Evolutionary conservation across 2,797 vertebrate genomes (phyloP), one percentile per base, ranked within the genome.

Genomic region (Pseudomugil gertrudae): DNA sequence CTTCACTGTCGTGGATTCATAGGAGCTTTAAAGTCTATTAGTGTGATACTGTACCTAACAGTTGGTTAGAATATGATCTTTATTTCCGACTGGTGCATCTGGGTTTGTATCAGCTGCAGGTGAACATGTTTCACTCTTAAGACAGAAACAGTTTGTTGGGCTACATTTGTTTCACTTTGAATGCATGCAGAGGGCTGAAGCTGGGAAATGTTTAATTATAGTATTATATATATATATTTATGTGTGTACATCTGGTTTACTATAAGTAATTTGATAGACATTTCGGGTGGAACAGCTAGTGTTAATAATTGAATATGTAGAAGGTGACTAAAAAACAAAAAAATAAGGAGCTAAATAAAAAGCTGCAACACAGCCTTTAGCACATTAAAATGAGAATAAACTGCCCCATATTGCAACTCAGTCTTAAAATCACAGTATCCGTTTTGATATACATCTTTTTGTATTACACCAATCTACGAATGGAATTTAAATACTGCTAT

Each of bases 371-470:
- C 65, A 63, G 32, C 47, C 36, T 66, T 63, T 63, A 7, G 52
- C 48, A 58, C 68, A 8, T 57, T 11, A 15, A n/a, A 53, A 77
- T 32, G 63, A 48, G 27, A 43, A 29, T 29, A 63, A 66, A n/a
- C 35, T 40, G 63, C 66, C 47, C 15, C 23, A 52, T 55, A 68
- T 57, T 59, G 48, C 52, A 59, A 61, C 68, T 21, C 35, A 47
- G 53, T 64, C 27, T 29, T 72, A 21, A 57, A 50, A 40, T 62
- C 38, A 76, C 33, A 72, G 36, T 43, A 63, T 72, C 54, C 35
- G 53, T 40, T 43, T 17, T 59, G 33, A 65, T 71, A 57, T 58
- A 55, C 4, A 26, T 51, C 2, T 55, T 59, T 64, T 35, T 57
- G 33, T 57, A 52, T 6, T n/a, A 63, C 26, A 24, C 43, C 8